Evolutionary conservation across 2,888 invertebrate species (phyloP).

Genomic region (Caenorhabditis drosophilae): DNA sequence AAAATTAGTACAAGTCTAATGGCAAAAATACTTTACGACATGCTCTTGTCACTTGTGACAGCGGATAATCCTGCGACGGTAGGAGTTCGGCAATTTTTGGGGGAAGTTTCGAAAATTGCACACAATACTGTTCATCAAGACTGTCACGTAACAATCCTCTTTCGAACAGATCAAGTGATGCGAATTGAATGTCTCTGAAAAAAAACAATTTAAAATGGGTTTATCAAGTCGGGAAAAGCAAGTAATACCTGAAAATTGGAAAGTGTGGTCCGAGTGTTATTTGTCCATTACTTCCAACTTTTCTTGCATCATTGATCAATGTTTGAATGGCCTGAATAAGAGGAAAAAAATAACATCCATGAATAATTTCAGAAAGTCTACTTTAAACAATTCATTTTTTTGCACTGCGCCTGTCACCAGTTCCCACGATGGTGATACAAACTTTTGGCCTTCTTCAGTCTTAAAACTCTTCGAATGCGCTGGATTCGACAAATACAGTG

Average conservation of each 20-base stretch:
- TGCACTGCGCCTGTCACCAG: constrained; percentile 36
- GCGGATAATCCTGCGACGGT: constrained; percentile 54
- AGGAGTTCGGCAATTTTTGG: constrained; percentile 56
- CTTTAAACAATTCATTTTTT: constrained; percentile 42
- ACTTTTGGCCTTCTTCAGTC: constrained; percentile 10
- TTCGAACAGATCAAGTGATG: constrained; percentile 57
- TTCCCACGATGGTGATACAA: constrained; percentile 25
- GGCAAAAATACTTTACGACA: constrained; percentile 64
- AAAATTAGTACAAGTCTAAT: constrained; percentile 43
- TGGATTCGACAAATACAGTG: constrained; percentile 54
- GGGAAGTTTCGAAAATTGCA: constrained; percentile 56
- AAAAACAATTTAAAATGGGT: no score
- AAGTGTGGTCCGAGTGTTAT: constrained; percentile 58
- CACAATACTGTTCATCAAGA: constrained; percentile 54
- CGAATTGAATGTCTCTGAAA: constrained; percentile 64
- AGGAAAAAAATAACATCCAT: not conserved
- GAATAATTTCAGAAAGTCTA: not conserved
- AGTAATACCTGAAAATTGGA: constrained; percentile 63
- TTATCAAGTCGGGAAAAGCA: no score
- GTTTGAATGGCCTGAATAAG: constrained; percentile 44
- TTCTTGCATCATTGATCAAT: constrained; percentile 58
- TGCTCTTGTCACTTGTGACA: constrained; percentile 50
- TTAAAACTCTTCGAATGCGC: constrained; percentile 32
- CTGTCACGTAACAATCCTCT: constrained; percentile 59
- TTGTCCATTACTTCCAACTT: constrained; percentile 38